phyloP scores from a whole-genome alignment of 1,140 invertebrate genomes.

The Drosophila paulistorum region DNA sequence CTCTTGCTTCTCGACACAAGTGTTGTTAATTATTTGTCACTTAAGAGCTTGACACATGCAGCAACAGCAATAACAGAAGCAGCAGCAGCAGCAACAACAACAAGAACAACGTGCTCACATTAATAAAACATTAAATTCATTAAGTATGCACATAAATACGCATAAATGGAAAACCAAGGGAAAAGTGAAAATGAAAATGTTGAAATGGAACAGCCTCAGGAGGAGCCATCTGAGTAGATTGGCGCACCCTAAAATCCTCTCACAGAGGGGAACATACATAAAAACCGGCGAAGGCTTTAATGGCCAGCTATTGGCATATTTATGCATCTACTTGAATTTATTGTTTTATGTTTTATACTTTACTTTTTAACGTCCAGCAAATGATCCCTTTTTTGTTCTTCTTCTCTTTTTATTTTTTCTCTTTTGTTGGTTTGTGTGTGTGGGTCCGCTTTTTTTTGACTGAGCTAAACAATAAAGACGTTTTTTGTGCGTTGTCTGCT shows the following conservation, averaged over 20 bases:
- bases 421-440: conserved; percentile 10
- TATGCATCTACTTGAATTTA: conserved; percentile 68
- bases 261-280: conserved; percentile 29
- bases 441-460: conserved; percentile 8
- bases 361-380: conserved; percentile 33
- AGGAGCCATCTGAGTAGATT: conserved; percentile 5
- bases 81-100: conserved; percentile 12
- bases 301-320: conserved; percentile 72
- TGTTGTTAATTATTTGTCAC: conserved; percentile 80
- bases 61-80: conserved; percentile 31
- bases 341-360: conserved; percentile 56
- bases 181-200: conserved; percentile 43
- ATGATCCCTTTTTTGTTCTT: conserved; percentile 45
- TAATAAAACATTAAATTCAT: conserved; percentile 78
- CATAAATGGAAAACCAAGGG: conserved; percentile 52
- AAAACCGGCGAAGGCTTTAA: conserved; percentile 59
- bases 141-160: conserved; percentile 76
- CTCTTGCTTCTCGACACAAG: conserved; percentile 57
- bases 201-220: conserved; percentile 25
- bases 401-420: conserved; percentile 27
- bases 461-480: conserved; percentile 45
- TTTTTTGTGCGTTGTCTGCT: conserved; percentile 41
- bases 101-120: conserved; percentile 58
- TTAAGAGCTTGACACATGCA: conserved; percentile 71
- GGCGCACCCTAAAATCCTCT: neutral